phyloP scores from a whole-genome alignment of 2,797 vertebrate species.

The Pangasius sanitwongsei region DNA sequence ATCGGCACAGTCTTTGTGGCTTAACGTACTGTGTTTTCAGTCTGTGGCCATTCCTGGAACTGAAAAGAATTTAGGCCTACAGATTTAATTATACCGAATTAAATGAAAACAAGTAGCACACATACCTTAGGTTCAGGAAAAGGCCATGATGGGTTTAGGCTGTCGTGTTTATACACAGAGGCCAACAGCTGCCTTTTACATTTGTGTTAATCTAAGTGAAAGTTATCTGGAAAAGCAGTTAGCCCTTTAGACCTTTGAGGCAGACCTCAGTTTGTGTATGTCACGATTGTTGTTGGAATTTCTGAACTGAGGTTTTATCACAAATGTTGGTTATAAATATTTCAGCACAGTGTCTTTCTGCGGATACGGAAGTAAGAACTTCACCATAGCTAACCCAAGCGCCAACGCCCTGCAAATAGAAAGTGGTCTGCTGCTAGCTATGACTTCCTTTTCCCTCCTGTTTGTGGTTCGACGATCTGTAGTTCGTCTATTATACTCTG shows the following conservation, averaged over 20 bases:
- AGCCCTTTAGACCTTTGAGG: slow-evolving; percentile 7
- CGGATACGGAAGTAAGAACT: slow-evolving; percentile 48
- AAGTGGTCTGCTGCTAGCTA: slow-evolving; percentile 28
- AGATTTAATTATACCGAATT: slow-evolving; percentile 1
- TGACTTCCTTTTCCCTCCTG: slow-evolving; percentile 45
- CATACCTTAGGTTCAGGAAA: slow-evolving; percentile 26
- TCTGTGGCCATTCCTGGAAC: slow-evolving; percentile 4
- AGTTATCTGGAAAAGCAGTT: slow-evolving; percentile 48
- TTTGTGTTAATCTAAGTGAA: slow-evolving; percentile 14
- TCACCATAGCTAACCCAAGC: not conserved
- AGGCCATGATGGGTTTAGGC: slow-evolving; percentile 13
- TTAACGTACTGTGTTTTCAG: not conserved
- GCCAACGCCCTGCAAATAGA: slow-evolving; percentile 50
- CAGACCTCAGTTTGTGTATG: not conserved
- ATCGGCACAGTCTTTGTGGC: not conserved
- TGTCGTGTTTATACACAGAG: slow-evolving; percentile 16
- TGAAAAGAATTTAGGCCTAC: not conserved
- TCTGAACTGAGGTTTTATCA: not conserved
- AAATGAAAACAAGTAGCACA: not conserved
- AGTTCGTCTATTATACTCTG: slow-evolving; percentile 30
- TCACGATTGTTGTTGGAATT: not conserved
- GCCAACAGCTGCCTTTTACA: slow-evolving; percentile 30
- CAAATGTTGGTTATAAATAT: not conserved
- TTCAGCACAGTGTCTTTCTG: not conserved
- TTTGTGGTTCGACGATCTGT: slow-evolving; percentile 34